Evolutionary conservation across 2,113 vertebrate genomes (phyloP).

Genomic region (Spheniscus mendiculus): DNA sequence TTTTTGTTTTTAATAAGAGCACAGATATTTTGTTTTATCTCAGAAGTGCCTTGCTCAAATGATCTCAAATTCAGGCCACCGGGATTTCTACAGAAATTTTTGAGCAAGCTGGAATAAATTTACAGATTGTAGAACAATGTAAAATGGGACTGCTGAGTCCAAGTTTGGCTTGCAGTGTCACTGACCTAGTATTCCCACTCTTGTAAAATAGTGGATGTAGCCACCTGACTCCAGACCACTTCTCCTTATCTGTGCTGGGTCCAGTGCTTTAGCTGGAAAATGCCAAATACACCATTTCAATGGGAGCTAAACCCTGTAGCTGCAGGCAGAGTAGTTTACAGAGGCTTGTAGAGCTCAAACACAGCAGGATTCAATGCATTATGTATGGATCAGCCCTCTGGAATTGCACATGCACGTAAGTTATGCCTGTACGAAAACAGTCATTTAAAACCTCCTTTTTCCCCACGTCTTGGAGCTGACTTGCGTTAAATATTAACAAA

Average conservation of each 20-base stretch:
- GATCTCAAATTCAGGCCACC: not conserved
- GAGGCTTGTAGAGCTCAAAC: not conserved
- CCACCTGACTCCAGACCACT: not conserved
- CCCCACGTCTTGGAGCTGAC: conserved; percentile 4
- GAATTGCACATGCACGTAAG: not conserved
- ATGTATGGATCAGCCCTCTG: not conserved
- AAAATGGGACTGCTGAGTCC: not conserved
- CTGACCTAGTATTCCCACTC: not conserved
- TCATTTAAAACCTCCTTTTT: conserved; percentile 46
- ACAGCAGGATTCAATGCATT: not conserved
- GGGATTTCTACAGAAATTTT: not conserved
- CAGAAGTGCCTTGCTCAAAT: not conserved
- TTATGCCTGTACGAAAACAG: conserved; percentile 19
- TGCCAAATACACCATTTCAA: not conserved
- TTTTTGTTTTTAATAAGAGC: not conserved
- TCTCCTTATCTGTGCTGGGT: not conserved
- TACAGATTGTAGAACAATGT: not conserved
- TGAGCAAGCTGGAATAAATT: not conserved
- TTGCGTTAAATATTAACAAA: conserved; percentile 64
- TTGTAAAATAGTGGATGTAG: not conserved
- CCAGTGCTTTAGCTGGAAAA: not conserved
- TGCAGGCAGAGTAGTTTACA: not conserved
- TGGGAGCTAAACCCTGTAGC: not conserved
- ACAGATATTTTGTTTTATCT: not conserved
- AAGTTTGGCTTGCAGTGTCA: not conserved